Evolutionary conservation across 2,797 vertebrate genomes (phyloP), one percentile per base, ranked within the genome.

Genomic region (Paedocypris micromegethes): DNA sequence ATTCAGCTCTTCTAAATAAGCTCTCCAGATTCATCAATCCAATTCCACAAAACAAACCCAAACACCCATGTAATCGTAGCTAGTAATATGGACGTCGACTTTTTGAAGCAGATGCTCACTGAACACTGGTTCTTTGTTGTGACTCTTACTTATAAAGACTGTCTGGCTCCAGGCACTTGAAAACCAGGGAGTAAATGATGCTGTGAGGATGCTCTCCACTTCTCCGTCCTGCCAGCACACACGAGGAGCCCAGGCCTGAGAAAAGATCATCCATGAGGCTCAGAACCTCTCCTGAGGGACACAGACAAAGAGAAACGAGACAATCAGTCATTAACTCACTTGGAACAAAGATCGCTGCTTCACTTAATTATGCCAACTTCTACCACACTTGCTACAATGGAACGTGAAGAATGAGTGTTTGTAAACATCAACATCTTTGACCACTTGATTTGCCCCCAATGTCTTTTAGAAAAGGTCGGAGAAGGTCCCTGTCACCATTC

Each of bases 161-260:
- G 76, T 99, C 97, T 0, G 97, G 92, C 80, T 98, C 96, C 90
- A 98, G 90, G 86, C 97, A 99, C 91, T 97, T 98, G 90, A 98
- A 98, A 85, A 98, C 93, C 82, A 98, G 91, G 0, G 97, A 95
- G 73, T 98, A 99, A 69, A 97, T 83, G 74, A 86, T 86, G 69
- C 89, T 87, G 73, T 96, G 93, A 60, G 92, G 88, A 77, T 86
- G 85, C 5, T 96, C 94, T 65, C 89, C 91, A 0, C 82, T 91
- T 80, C 91, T 92, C 74, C 87, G 91, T 43, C 96, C 95, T 1
- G 94, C 93, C 70, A 95, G 91, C 67, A 98, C 92, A 6, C 97
- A 99, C 9, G 94, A 88, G 0, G 95, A 97, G 41, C 93, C 91
- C 79, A 97, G 83, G 78, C 95, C 97, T n/a, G 94, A 95, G 76